Evolutionary conservation across 2,888 invertebrate species (phyloP).

Genomic region (Drepanosiphum platanoidis): DNA sequence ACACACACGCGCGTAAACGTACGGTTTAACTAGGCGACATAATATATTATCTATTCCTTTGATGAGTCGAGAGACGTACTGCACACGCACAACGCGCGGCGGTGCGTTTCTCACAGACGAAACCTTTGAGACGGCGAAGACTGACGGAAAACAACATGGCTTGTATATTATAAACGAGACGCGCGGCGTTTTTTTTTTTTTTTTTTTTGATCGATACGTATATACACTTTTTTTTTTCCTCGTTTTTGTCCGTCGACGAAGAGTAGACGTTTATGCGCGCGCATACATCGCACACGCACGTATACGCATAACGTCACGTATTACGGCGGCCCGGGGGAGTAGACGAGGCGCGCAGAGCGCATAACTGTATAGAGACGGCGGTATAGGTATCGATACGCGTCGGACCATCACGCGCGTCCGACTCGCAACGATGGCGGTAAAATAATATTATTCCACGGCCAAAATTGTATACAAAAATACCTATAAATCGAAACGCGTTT

Average conservation of each 20-base stretch:
- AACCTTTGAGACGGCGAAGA: slow-evolving; percentile 28
- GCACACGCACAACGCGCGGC: background rate
- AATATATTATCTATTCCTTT: slow-evolving; percentile 16
- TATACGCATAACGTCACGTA: slow-evolving; percentile 48
- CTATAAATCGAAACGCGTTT: background rate
- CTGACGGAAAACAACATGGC: background rate
- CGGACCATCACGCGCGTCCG: slow-evolving; percentile 19
- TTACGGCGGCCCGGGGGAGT: slow-evolving; percentile 17
- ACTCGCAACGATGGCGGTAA: background rate
- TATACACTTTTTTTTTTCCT: background rate
- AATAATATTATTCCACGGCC: background rate
- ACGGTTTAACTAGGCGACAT: slow-evolving; percentile 22
- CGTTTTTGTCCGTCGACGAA: slow-evolving; percentile 6
- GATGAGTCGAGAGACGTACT: slow-evolving; percentile 4
- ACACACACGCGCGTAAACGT: background rate
- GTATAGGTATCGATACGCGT: slow-evolving; percentile 38
- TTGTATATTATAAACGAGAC: background rate
- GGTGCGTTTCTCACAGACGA: slow-evolving; percentile 42
- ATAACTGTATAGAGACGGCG: slow-evolving; percentile 40
- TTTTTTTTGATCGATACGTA: slow-evolving; percentile 23
- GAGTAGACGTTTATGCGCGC: background rate
- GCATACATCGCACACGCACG: background rate
- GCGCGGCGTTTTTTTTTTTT: background rate
- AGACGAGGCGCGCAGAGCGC: slow-evolving; percentile 2
- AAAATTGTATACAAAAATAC: background rate